Conservation (phyloP, 2,888 invertebrate genomes). For the Trissolcus japonicus region DNA sequence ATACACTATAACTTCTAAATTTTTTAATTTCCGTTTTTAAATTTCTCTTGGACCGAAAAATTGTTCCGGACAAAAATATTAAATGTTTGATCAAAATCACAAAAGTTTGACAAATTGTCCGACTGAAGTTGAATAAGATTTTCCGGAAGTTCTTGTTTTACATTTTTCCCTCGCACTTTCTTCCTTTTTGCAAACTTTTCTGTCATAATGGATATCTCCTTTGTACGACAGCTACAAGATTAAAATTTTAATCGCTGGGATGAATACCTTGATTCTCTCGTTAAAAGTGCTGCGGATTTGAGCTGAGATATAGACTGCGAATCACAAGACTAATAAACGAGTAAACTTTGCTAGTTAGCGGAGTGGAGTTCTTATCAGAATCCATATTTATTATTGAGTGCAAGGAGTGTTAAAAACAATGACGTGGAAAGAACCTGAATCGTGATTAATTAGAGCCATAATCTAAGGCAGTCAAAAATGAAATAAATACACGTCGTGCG, state of each 20-base stretch:
- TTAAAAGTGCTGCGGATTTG: slow-evolving; percentile 48
- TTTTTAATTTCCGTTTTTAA: too few species aligned
- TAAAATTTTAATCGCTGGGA: slow-evolving; percentile 57
- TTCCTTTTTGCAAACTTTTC: slow-evolving; percentile 29
- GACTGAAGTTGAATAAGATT: too few species aligned
- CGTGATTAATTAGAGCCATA: too few species aligned
- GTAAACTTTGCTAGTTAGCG: slow-evolving; percentile 51
- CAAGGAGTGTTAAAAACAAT: slow-evolving; percentile 8
- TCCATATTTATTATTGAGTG: slow-evolving; percentile 45
- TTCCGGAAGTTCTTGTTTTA: too few species aligned
- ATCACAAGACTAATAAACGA: slow-evolving; percentile 56
- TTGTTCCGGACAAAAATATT: too few species aligned
- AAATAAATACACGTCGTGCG: too few species aligned
- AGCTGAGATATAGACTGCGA: slow-evolving; percentile 53
- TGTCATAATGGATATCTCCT: slow-evolving; percentile 47
- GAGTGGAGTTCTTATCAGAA: slow-evolving; percentile 37
- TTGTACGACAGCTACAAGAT: slow-evolving; percentile 37
- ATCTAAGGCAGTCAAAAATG: too few species aligned
- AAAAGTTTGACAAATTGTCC: too few species aligned
- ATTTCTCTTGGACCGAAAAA: too few species aligned
- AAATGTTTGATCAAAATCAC: too few species aligned
- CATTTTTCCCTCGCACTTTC: slow-evolving; percentile 10
- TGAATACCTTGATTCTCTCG: slow-evolving; percentile 55
- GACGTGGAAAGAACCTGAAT: too few species aligned
- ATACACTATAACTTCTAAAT: neutral